A percentile compares a stretch with the other conserved stretches of the same genome.
Conservation (phyloP, 2,113 vertebrate genomes). For the Cyphomyrus discorhynchus region DNA sequence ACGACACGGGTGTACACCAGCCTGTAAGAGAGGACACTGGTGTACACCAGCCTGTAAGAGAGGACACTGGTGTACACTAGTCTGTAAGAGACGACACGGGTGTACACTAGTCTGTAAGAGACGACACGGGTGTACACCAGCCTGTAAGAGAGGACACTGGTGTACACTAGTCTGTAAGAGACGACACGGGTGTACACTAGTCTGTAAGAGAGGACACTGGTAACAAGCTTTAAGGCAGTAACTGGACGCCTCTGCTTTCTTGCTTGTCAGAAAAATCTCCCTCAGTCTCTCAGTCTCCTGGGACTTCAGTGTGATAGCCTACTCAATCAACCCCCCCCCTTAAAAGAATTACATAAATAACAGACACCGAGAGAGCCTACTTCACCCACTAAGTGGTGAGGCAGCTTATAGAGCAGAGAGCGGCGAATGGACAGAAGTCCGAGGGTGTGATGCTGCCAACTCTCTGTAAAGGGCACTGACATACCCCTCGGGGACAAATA, state of each 20-base stretch:
- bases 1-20: constrained; percentile 24
- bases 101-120: too few relatives aligned
- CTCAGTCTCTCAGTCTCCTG: constrained; percentile 30
- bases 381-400: background rate
- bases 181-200: too few relatives aligned
- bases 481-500: too few relatives aligned
- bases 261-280: constrained; percentile 46
- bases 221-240: constrained; percentile 51
- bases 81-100: too few relatives aligned
- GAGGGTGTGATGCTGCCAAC: background rate
- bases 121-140: too few relatives aligned
- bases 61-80: too few relatives aligned
- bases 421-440: background rate
- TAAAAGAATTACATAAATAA: constrained; percentile 20
- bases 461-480: background rate
- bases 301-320: constrained; percentile 35
- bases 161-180: too few relatives aligned
- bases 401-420: background rate
- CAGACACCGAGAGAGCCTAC: background rate
- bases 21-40: too few relatives aligned
- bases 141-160: too few relatives aligned
- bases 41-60: too few relatives aligned
- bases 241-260: constrained; percentile 51
- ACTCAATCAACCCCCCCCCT: constrained; percentile 32
- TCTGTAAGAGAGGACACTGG: too few relatives aligned